These are phyloP conservation scores for Tetranychus piercei DNA, from an alignment of 2,888 invertebrate species.

Conservation along the genomic window DNA sequence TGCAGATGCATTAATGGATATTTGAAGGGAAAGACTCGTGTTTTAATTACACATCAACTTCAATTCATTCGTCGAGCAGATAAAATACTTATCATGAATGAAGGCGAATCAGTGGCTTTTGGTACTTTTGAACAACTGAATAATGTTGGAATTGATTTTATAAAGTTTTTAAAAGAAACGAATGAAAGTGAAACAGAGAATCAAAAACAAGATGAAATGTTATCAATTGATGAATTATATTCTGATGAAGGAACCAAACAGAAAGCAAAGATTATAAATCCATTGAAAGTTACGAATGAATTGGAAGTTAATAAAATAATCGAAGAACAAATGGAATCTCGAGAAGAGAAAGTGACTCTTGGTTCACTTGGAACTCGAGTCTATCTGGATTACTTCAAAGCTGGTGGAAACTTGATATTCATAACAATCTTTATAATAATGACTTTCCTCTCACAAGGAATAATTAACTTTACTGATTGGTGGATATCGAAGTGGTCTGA, in stretches of 20 bases:
- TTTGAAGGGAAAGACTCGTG: background rate
- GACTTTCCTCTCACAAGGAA: constrained; percentile 21
- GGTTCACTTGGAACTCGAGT: constrained; percentile 30
- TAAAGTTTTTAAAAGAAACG: background rate
- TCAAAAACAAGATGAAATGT: background rate
- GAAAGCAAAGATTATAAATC: background rate
- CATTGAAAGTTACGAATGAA: background rate
- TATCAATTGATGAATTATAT: background rate
- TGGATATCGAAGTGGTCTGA: background rate
- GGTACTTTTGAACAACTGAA: background rate
- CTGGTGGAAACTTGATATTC: constrained; percentile 32
- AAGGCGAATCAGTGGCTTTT: constrained; percentile 34
- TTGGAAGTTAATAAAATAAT: background rate
- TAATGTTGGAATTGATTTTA: background rate
- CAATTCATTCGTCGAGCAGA: background rate
- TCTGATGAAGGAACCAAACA: background rate
- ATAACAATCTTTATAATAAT: constrained; percentile 24
- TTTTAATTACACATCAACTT: constrained; percentile 11
- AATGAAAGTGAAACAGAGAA: background rate
- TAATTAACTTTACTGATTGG: background rate
- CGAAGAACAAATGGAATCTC: constrained; percentile 10
- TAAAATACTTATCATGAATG: constrained; percentile 34
- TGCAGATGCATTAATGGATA: constrained; percentile 9
- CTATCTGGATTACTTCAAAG: constrained; percentile 39
- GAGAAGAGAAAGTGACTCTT: constrained; percentile 18